Evolutionary conservation across 2,888 invertebrate species (phyloP).

Genomic region (Orchesellides sinensis): DNA sequence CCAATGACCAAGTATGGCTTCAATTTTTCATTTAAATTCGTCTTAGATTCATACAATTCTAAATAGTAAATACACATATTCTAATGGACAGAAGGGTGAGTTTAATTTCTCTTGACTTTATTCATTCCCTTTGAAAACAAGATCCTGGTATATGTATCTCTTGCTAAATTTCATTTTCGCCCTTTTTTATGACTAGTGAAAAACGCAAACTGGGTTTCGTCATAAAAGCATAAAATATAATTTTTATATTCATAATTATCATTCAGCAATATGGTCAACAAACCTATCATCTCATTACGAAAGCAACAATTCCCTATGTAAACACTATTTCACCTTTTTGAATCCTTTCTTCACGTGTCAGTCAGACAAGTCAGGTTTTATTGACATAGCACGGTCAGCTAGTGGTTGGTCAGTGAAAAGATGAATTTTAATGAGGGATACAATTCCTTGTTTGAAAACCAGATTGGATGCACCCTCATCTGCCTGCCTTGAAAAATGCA

Average conservation of each 20-base stretch:
- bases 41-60: no score
- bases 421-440: slow-evolving; percentile 46
- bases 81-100: slow-evolving; percentile 23
- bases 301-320: slow-evolving; percentile 35
- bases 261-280: slow-evolving; percentile 17
- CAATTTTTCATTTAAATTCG: slow-evolving; percentile 34
- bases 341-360: slow-evolving; percentile 30
- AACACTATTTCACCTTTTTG: neutral
- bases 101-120: slow-evolving; percentile 27
- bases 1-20: slow-evolving; percentile 47
- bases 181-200: slow-evolving; percentile 39
- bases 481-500: slow-evolving; percentile 4
- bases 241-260: slow-evolving; percentile 25
- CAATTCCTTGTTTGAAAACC: neutral
- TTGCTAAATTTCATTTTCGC: slow-evolving; percentile 1
- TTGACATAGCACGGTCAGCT: slow-evolving; percentile 42
- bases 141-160: neutral
- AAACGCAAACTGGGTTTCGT: slow-evolving; percentile 57
- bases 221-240: slow-evolving; percentile 50
- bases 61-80: neutral
- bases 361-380: slow-evolving; percentile 50
- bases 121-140: slow-evolving; percentile 14
- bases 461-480: neutral
- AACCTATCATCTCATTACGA: slow-evolving; percentile 30
- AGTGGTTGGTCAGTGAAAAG: slow-evolving; percentile 38